Evolutionary conservation across 2,888 invertebrate species (phyloP).

Genomic region (Xylocampa areola): DNA sequence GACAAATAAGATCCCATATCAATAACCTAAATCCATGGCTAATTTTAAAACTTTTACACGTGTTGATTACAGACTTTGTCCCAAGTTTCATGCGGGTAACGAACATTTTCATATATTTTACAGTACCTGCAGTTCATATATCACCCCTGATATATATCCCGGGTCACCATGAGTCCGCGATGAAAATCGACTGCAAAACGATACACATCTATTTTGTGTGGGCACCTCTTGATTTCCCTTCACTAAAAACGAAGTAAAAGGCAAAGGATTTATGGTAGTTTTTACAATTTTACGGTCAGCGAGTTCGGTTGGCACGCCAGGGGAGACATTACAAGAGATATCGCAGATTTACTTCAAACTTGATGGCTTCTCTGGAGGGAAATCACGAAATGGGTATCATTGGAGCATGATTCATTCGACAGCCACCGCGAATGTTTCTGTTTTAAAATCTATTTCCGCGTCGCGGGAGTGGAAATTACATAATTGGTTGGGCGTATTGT

Average conservation of each 20-base stretch:
- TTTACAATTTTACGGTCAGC: slow-evolving; percentile 89
- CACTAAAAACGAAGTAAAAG: slow-evolving; percentile 68
- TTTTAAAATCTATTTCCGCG: slow-evolving; percentile 56
- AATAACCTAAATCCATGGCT: too few relatives aligned
- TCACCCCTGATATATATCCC: slow-evolving; percentile 25
- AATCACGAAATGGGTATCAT: slow-evolving; percentile 83
- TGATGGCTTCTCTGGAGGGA: slow-evolving; percentile 85
- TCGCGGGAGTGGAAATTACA: slow-evolving; percentile 7
- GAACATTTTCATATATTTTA: neutral
- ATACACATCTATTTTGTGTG: slow-evolving; percentile 56
- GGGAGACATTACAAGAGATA: slow-evolving; percentile 86
- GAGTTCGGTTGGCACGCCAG: slow-evolving; percentile 79
- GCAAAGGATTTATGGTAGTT: slow-evolving; percentile 86
- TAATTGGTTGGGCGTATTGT: too few relatives aligned
- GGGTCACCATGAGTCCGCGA: slow-evolving; percentile 16
- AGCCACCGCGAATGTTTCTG: slow-evolving; percentile 64
- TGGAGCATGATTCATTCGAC: slow-evolving; percentile 75
- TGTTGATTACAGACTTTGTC: too few relatives aligned
- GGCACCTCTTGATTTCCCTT: slow-evolving; percentile 56
- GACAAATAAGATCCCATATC: too few relatives aligned
- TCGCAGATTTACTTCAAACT: slow-evolving; percentile 87
- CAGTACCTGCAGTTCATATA: slow-evolving; percentile 21
- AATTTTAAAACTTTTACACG: neutral
- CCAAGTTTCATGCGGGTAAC: neutral
- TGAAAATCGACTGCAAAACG: slow-evolving; percentile 44